Evolutionary conservation across 92 coral and sea anemone genomes (phyloP).

Genomic region (Paramuricea clavata): DNA sequence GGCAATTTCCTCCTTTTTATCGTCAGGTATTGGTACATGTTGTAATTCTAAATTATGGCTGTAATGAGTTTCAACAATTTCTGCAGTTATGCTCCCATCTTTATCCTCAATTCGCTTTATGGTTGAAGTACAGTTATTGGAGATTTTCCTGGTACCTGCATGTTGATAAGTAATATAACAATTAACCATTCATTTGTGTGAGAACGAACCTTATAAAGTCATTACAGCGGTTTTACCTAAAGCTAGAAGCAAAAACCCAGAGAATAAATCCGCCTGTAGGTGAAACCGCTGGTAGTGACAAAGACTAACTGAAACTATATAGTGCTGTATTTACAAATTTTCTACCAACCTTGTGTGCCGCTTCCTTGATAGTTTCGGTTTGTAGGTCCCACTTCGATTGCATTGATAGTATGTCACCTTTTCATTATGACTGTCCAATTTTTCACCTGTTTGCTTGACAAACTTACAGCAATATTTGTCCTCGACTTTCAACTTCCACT

Average conservation of each 20-base stretch:
- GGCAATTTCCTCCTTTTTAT: slow-evolving; percentile 64
- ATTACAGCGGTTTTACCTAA: neutral
- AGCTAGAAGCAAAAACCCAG: neutral
- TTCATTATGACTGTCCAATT: neutral
- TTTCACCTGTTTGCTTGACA: slow-evolving; percentile 50
- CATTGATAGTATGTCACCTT: slow-evolving; percentile 66
- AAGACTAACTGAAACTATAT: slow-evolving; percentile 4
- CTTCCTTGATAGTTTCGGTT: slow-evolving; percentile 39
- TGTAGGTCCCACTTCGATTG: slow-evolving; percentile 60
- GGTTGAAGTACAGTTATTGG: slow-evolving; percentile 65
- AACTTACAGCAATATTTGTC: slow-evolving; percentile 59
- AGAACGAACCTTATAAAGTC: neutral
- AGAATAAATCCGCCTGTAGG: neutral
- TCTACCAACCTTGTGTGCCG: slow-evolving; percentile 49
- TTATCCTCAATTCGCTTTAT: slow-evolving; percentile 32
- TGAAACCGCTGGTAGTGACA: slow-evolving; percentile 14
- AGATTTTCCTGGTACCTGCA: slow-evolving; percentile 72
- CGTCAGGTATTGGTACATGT: slow-evolving; percentile 58
- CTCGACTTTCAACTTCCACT: slow-evolving; percentile 67
- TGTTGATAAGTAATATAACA: slow-evolving; percentile 7
- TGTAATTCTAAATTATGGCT: slow-evolving; percentile 64
- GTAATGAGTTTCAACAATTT: slow-evolving; percentile 59
- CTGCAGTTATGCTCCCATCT: slow-evolving; percentile 47
- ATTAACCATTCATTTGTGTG: neutral
- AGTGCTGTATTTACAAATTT: neutral